A percentile compares a stretch with the other conserved stretches of the same genome.
Evolutionary conservation across 2,113 vertebrate genomes (phyloP).

Genomic region (Salminus brasiliensis): DNA sequence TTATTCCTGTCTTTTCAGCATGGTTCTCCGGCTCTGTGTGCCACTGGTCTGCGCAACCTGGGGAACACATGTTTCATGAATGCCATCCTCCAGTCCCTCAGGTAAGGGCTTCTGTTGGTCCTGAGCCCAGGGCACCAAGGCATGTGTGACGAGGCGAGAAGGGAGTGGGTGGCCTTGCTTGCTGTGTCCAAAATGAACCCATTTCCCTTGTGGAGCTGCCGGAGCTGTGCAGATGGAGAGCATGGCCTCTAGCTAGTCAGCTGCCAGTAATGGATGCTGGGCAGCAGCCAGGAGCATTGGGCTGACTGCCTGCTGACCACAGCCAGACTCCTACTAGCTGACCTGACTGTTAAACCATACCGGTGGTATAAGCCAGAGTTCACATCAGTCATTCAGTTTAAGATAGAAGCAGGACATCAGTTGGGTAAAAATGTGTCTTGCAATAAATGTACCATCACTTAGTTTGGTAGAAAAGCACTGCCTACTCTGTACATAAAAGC

Average conservation of each 20-base stretch:
- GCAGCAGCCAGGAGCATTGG: slow-evolving; percentile 59
- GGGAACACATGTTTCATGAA: slow-evolving; percentile 99
- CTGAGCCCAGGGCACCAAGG: not conserved
- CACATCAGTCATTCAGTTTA: slow-evolving; percentile 2
- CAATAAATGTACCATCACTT: not conserved
- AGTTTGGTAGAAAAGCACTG: not conserved
- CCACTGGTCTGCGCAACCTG: slow-evolving; percentile 93
- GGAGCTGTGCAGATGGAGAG: slow-evolving; percentile 32
- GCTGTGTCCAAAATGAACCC: slow-evolving; percentile 30
- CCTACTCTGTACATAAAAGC: not conserved
- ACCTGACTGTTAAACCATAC: slow-evolving; percentile 40
- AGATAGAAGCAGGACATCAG: not conserved
- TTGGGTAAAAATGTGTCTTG: not conserved
- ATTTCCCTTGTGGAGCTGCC: slow-evolving; percentile 30
- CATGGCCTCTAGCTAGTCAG: slow-evolving; percentile 60
- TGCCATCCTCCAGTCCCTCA: slow-evolving; percentile 97
- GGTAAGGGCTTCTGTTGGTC: slow-evolving; percentile 72
- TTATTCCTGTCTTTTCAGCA: slow-evolving; percentile 73
- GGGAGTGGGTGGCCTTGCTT: slow-evolving; percentile 37
- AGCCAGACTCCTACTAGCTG: slow-evolving; percentile 35
- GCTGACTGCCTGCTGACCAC: slow-evolving; percentile 52
- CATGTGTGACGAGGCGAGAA: slow-evolving; percentile 1
- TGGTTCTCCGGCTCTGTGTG: slow-evolving; percentile 79
- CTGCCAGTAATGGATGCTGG: slow-evolving; percentile 66
- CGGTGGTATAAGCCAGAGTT: slow-evolving; percentile 13